Evolutionary conservation across 2,113 vertebrate species (phyloP), one percentile per base, ranked within the genome.

Genomic region (Oryzias javanicus): DNA sequence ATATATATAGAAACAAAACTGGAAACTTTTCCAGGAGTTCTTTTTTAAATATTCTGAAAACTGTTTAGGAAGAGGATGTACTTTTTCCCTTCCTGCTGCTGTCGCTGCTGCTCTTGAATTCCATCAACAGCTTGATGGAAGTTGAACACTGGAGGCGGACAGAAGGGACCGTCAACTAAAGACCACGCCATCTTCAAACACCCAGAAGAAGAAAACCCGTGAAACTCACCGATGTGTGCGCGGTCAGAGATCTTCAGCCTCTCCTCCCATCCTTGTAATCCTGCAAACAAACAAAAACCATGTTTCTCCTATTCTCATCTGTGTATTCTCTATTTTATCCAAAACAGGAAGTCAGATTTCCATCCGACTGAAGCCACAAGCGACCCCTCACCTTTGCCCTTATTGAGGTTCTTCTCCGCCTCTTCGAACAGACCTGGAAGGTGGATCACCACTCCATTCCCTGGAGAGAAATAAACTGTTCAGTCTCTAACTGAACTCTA

Each of bases 391-490:
- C 93, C 92, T 83, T 91, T 89, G 50, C 93, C 92, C 81, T 91
- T 93, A 70, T 81, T 78, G 51, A 84, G 80, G 74, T 93, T 93
- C 20, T 92, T 92, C 49, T 91, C 87, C 0, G 93, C 92, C 74
- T 94, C 92, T 0, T 92, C 91, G 80, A 93, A 94, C 49, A 94
- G 86, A 5, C 93, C 93, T 0, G 92, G 93, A 0, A 94, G 73
- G 70, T 93, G 93, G 20, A 93, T 91, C 79, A 94, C 92, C 42
- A 93, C 93, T 7, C 92, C 92, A 1, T 93, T 94, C 1, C 93
- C 93, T 94, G 78, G 1, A 0, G 14, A 0, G 44, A 74, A 61
- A 74, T 0, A 0, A 27, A 8, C 8, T 10, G 12, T 35, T 35
- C 35, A 35, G 1, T 35, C 35, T 35, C 10, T 3, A 6, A 14